Conservation (phyloP, 1,140 invertebrate genomes). For the Eumeta japonica region DNA sequence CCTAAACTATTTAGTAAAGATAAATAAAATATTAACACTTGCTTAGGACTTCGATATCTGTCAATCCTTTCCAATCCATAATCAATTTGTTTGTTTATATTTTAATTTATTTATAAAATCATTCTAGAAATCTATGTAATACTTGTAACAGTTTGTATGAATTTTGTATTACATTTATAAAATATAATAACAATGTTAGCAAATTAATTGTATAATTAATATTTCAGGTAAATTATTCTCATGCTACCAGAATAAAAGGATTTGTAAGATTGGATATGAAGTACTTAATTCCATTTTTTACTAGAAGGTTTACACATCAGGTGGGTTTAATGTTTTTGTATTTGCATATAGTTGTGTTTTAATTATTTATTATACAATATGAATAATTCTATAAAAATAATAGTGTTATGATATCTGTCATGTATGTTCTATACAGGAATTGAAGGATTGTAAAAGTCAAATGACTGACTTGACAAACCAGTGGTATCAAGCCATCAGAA, state of each 20-base stretch:
- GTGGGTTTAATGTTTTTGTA: slow-evolving; percentile 41
- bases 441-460: slow-evolving; percentile 92
- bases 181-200: too few species aligned
- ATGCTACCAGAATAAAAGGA: slow-evolving; percentile 70
- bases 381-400: too few species aligned
- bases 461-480: slow-evolving; percentile 95
- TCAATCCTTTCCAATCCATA: too few species aligned
- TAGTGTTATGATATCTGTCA: slow-evolving; percentile 6
- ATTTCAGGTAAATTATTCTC: slow-evolving; percentile 60
- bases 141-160: too few species aligned
- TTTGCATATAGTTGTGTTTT: not conserved
- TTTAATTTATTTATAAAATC: too few species aligned
- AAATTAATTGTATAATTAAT: too few species aligned
- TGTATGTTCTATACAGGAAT: slow-evolving; percentile 65
- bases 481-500: slow-evolving; percentile 92
- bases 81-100: too few species aligned
- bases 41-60: too few species aligned
- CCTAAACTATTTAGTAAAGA: too few species aligned
- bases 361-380: slow-evolving; percentile 4
- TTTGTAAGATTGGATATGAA: slow-evolving; percentile 90
- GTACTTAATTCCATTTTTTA: slow-evolving; percentile 95
- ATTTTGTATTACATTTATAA: too few species aligned
- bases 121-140: too few species aligned
- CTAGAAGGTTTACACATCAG: slow-evolving; percentile 88
- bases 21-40: too few species aligned